Evolutionary conservation across 2,888 invertebrate species (phyloP).

Genomic region (Geophilus truncorum): DNA sequence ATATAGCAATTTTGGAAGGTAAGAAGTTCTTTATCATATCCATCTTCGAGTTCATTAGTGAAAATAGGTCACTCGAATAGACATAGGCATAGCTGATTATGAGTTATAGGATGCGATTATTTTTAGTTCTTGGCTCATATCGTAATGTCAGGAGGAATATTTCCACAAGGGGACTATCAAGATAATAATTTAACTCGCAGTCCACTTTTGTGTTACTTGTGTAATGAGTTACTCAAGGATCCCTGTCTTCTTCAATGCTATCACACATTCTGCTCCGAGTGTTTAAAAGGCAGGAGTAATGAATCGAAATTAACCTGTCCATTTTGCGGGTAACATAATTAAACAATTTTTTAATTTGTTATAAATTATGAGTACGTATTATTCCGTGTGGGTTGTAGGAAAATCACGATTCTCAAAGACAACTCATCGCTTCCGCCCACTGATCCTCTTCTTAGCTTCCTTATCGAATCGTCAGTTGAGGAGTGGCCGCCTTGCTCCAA

Average conservation of each 20-base stretch:
- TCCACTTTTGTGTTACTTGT: constrained; percentile 62
- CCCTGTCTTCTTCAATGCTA: constrained; percentile 64
- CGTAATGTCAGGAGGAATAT: constrained; percentile 29
- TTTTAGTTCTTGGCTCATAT: background rate
- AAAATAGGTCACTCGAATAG: background rate
- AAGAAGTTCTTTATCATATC: background rate
- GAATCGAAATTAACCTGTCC: constrained; percentile 62
- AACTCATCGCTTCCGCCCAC: constrained; percentile 58
- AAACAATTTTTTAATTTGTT: background rate
- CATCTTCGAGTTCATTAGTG: background rate
- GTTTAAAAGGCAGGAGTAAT: constrained; percentile 58
- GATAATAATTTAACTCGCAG: constrained; percentile 45
- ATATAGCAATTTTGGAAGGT: background rate
- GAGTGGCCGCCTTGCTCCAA: constrained; percentile 70
- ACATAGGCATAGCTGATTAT: background rate
- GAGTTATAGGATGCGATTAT: background rate
- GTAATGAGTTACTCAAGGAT: constrained; percentile 63
- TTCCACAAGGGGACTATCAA: background rate
- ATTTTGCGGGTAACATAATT: constrained; percentile 58
- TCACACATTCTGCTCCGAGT: constrained; percentile 65
- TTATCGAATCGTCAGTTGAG: constrained; percentile 65
- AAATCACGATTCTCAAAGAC: constrained; percentile 60
- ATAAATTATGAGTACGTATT: constrained; percentile 31
- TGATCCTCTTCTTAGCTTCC: constrained; percentile 63
- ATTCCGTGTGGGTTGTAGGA: constrained; percentile 48